phyloP scores from a whole-genome alignment of 1,140 invertebrate genomes.

The Eriosoma lanigerum region DNA sequence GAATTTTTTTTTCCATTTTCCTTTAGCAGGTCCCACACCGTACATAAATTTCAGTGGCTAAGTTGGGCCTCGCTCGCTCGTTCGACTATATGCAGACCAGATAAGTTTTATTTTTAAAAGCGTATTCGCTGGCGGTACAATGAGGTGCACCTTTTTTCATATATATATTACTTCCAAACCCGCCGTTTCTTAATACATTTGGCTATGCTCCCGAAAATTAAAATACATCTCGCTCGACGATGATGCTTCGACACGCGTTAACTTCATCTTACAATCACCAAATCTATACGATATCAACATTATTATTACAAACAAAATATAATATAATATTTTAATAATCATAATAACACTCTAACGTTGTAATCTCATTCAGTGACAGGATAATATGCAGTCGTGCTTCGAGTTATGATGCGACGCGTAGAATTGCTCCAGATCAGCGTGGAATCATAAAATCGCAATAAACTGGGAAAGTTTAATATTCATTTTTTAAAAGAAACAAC shows the following conservation, averaged over 20 bases:
- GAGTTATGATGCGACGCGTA: too few relatives aligned
- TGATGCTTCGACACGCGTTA: background rate
- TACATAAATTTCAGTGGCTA: conserved; percentile 41
- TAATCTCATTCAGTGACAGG: background rate
- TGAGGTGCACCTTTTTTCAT: conserved; percentile 1
- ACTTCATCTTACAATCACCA: too few relatives aligned
- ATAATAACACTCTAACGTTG: too few relatives aligned
- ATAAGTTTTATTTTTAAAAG: conserved; percentile 50
- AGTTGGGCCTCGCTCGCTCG: conserved; percentile 12
- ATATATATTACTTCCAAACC: background rate
- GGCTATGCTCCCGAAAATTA: conserved; percentile 42
- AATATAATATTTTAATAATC: too few relatives aligned
- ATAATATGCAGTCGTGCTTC: too few relatives aligned
- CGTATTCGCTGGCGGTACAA: background rate
- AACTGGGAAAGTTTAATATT: too few relatives aligned
- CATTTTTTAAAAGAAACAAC: too few relatives aligned
- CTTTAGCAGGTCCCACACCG: conserved; percentile 37
- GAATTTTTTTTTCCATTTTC: conserved; percentile 45
- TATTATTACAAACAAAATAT: background rate
- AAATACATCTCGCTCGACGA: conserved; percentile 17
- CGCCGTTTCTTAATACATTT: background rate
- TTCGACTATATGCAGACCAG: conserved; percentile 48
- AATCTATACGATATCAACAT: background rate
- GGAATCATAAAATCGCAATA: too few relatives aligned
- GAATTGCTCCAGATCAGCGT: too few relatives aligned